Percentiles rank a stretch among this genome's conserved stretches.
Evolutionary conservation across 2,888 invertebrate species (phyloP).

Genomic region (Pseudanteris insignis): DNA sequence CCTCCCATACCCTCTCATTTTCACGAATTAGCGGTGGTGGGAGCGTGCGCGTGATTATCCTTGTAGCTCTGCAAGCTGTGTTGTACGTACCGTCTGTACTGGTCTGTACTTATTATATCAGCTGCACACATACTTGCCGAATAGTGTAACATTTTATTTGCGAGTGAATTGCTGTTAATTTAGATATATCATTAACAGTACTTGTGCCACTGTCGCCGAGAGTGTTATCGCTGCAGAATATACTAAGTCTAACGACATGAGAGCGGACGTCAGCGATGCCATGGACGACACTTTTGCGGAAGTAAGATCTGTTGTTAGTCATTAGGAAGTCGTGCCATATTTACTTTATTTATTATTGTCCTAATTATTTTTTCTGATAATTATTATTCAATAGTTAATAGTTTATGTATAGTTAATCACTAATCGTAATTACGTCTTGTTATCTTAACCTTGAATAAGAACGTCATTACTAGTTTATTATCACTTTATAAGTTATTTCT

Average conservation of each 20-base stretch:
- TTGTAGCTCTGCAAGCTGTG: neutral
- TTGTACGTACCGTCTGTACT: too few species aligned
- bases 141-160: conserved; percentile 12
- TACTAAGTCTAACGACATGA: too few species aligned
- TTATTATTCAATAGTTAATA: too few species aligned
- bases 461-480: too few species aligned
- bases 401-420: too few species aligned
- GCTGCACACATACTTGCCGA: conserved; percentile 6
- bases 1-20: conserved; percentile 10
- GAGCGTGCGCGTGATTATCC: conserved; percentile 33
- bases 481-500: too few species aligned
- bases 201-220: conserved; percentile 50
- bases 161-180: conserved; percentile 35
- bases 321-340: too few species aligned
- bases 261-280: conserved; percentile 57
- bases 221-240: conserved; percentile 49
- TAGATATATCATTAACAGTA: conserved; percentile 37
- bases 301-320: conserved; percentile 55
- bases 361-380: too few species aligned
- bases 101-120: too few species aligned
- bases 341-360: too few species aligned
- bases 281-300: conserved; percentile 62
- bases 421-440: too few species aligned
- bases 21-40: conserved; percentile 22
- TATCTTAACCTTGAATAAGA: too few species aligned